Evolutionary conservation across 2,797 vertebrate species (phyloP), one percentile per base, ranked within the genome.

Genomic region (Gobionotothen gibberifrons): DNA sequence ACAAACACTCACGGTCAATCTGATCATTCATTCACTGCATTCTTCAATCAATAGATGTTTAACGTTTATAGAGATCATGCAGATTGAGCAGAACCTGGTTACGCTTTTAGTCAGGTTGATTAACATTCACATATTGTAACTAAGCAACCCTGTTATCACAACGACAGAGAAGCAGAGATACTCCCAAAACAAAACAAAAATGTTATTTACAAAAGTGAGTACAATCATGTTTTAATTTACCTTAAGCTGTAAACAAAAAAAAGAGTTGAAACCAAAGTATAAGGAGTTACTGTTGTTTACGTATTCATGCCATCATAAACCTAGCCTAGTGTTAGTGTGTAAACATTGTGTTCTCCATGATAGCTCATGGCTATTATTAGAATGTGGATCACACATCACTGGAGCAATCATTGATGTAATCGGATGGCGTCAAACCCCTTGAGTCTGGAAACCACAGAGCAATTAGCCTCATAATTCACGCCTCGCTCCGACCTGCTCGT

Each of bases 381-480:
- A 79, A 66, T 44, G 52, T 69, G 51, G 71, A 68, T 84, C 70
- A 67, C 58, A 81, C 43, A 76, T 62, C 69, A 79, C 60, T 54
- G 32, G 29, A 70, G 63, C 73, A 90, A 79, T 87, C 21, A 26
- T 16, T 85, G 69, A 88, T 63, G 69, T 82, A 58, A 88, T 86
- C 72, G 73, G 77, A 81, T 60, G 65, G 66, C 53, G 74, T 74
- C 16, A 62, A 82, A 46, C 70, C 89, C 75, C 85, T 53, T 49
- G 87, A 77, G 70, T 81, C 62, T 79, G 57, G 60, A 89, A 87
- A 69, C 55, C 91, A 65, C 91, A 87, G 54, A 90, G 90, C 92
- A 94, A 93, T 94, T 92, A 92, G 48, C 88, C 89, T 79, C 58
- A 74, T 81, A 86, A 86, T 84, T 79, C 63, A 70, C 10, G 4